phyloP scores from a whole-genome alignment of 2,797 vertebrate species.

The Brachymystax lenok region DNA sequence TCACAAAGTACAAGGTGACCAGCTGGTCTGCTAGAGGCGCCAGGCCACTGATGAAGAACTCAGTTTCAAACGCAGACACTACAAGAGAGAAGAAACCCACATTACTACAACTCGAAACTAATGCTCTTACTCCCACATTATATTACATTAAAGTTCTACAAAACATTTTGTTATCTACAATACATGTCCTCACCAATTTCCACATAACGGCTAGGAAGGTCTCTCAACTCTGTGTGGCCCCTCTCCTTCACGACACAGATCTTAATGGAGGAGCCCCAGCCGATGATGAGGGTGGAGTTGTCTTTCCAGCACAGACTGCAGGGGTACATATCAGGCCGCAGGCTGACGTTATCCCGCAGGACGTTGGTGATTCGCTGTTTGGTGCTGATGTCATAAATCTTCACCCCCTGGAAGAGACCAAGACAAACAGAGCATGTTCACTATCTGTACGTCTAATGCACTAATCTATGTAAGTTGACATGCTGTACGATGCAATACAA shows the following conservation, averaged over 20 bases:
- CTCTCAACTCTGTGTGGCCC: constrained; percentile 91
- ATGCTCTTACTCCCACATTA: constrained; percentile 66
- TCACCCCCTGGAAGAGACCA: constrained; percentile 85
- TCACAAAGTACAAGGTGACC: constrained; percentile 92
- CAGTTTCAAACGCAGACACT: constrained; percentile 95
- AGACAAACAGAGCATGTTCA: background rate
- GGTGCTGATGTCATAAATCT: constrained; percentile 93
- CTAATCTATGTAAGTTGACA: too few relatives aligned
- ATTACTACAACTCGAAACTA: background rate
- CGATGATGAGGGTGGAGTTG: constrained; percentile 90
- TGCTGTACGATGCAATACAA: too few relatives aligned
- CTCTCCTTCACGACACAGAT: constrained; percentile 94
- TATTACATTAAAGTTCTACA: too few relatives aligned
- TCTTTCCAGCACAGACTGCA: constrained; percentile 99
- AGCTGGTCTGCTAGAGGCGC: constrained; percentile 96
- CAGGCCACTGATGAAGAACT: constrained; percentile 94
- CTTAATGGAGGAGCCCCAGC: constrained; percentile 96
- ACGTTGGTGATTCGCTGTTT: constrained; percentile 97
- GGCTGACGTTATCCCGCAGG: constrained; percentile 87
- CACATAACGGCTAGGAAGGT: constrained; percentile 95
- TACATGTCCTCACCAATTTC: constrained; percentile 86
- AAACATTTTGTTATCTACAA: too few relatives aligned
- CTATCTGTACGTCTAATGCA: too few relatives aligned
- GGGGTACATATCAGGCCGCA: constrained; percentile 98
- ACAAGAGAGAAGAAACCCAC: constrained; percentile 32